These are phyloP conservation scores for Paramuricea clavata DNA, from an alignment of 92 coral and sea anemone species.

Conservation along the genomic window DNA sequence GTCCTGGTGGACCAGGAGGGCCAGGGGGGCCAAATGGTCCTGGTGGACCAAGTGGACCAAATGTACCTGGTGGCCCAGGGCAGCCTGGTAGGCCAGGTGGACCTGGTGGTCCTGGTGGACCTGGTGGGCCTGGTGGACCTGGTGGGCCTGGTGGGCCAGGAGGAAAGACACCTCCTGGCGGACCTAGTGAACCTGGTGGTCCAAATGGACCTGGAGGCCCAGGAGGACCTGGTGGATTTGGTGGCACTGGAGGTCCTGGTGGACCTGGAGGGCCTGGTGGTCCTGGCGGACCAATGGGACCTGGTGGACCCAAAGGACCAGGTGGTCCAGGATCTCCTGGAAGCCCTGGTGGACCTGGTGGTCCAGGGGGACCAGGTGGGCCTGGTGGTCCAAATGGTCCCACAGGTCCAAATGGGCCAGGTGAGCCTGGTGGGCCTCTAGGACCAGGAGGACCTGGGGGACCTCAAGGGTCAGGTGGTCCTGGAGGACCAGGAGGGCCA, in stretches of 20 bases:
- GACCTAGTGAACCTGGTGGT: too few relatives aligned
- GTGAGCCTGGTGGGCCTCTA: slow-evolving; percentile 73
- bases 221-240: slow-evolving; percentile 82
- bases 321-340: slow-evolving; percentile 49
- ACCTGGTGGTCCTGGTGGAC: slow-evolving; percentile 61
- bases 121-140: slow-evolving; percentile 22
- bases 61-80: slow-evolving; percentile 59
- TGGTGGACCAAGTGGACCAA: too few relatives aligned
- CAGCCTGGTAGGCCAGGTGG: slow-evolving; percentile 81
- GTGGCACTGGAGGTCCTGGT: slow-evolving; percentile 76
- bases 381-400: slow-evolving; percentile 36
- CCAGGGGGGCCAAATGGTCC: too few relatives aligned
- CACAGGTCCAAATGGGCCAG: slow-evolving; percentile 38
- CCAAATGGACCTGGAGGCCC: slow-evolving; percentile 62
- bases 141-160: slow-evolving; percentile 41
- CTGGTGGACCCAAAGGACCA: slow-evolving; percentile 52
- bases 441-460: slow-evolving; percentile 77
- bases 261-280: too few relatives aligned
- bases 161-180: too few relatives aligned
- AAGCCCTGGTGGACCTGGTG: slow-evolving; percentile 36
- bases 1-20: too few relatives aligned
- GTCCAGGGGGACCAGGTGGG: slow-evolving; percentile 30
- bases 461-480: slow-evolving; percentile 84
- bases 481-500: slow-evolving; percentile 58
- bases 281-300: slow-evolving; percentile 66